Evolutionary conservation across 2,113 vertebrate genomes (phyloP).

Genomic region (Argyrosomus japonicus): DNA sequence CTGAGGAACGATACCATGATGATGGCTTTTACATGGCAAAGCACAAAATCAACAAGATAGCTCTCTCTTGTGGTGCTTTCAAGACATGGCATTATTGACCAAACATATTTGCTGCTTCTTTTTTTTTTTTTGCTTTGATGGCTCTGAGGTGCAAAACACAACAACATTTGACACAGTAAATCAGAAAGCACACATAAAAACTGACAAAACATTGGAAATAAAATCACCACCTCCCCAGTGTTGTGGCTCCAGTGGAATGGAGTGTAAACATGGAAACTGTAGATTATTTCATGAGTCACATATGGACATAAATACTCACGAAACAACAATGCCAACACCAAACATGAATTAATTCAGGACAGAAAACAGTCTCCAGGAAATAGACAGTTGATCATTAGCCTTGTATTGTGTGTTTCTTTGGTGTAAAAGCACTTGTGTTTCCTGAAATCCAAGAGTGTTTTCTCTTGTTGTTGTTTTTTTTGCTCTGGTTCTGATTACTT

Average conservation of each 20-base stretch:
- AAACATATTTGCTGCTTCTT: background rate
- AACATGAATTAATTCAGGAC: background rate
- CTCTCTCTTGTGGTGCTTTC: conserved; percentile 43
- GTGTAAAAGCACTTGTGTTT: background rate
- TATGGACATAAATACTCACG: background rate
- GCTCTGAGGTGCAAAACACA: background rate
- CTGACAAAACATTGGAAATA: background rate
- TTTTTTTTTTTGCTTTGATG: background rate
- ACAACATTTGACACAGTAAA: background rate
- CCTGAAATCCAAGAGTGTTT: background rate
- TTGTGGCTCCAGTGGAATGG: too few species aligned
- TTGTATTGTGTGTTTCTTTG: background rate
- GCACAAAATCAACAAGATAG: background rate
- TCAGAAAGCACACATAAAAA: background rate
- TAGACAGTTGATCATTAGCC: background rate
- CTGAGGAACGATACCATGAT: background rate
- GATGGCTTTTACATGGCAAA: background rate
- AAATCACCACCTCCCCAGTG: background rate
- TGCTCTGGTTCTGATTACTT: background rate
- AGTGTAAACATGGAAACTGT: background rate
- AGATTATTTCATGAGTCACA: background rate
- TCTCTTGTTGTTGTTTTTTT: background rate
- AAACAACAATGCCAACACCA: background rate
- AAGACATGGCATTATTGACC: background rate
- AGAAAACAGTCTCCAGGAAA: background rate